A percentile compares a stretch with the other conserved stretches of the same genome.
Evolutionary conservation across 2,888 invertebrate genomes (phyloP).

Genomic region (Drosophila tanythrix): DNA sequence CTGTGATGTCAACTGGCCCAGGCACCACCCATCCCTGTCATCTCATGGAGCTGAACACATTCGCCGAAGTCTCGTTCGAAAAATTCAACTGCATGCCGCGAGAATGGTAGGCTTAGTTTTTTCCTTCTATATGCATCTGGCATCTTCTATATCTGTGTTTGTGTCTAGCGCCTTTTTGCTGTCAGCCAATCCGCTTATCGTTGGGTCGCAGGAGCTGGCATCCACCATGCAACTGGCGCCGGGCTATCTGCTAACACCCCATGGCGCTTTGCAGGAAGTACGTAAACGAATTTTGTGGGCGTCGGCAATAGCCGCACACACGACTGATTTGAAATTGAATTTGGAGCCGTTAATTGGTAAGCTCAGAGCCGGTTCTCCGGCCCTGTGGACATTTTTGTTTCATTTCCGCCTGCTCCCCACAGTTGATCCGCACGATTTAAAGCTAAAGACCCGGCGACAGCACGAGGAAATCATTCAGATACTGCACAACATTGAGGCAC

Average conservation of each 20-base stretch:
- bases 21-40: slow-evolving; percentile 70
- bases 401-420: slow-evolving; percentile 56
- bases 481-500: slow-evolving; percentile 80
- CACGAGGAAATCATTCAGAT: slow-evolving; percentile 80
- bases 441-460: slow-evolving; percentile 72
- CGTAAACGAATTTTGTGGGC: slow-evolving; percentile 82
- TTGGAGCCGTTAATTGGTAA: slow-evolving; percentile 81
- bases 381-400: slow-evolving; percentile 37
- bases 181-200: slow-evolving; percentile 82
- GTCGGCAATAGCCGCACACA: slow-evolving; percentile 78
- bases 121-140: neutral
- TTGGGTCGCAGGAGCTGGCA: slow-evolving; percentile 79
- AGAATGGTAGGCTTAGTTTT: slow-evolving; percentile 71
- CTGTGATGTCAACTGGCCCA: slow-evolving; percentile 19
- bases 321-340: slow-evolving; percentile 82
- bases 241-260: slow-evolving; percentile 82
- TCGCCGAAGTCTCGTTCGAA: slow-evolving; percentile 79
- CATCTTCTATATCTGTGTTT: neutral
- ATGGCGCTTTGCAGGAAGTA: slow-evolving; percentile 83
- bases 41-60: slow-evolving; percentile 76
- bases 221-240: slow-evolving; percentile 82
- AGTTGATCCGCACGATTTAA: slow-evolving; percentile 80
- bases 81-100: slow-evolving; percentile 76
- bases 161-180: slow-evolving; percentile 74
- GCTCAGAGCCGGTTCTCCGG: slow-evolving; percentile 36